Conservation (phyloP, 1,140 invertebrate genomes). For the Andrena cerasifolii region DNA sequence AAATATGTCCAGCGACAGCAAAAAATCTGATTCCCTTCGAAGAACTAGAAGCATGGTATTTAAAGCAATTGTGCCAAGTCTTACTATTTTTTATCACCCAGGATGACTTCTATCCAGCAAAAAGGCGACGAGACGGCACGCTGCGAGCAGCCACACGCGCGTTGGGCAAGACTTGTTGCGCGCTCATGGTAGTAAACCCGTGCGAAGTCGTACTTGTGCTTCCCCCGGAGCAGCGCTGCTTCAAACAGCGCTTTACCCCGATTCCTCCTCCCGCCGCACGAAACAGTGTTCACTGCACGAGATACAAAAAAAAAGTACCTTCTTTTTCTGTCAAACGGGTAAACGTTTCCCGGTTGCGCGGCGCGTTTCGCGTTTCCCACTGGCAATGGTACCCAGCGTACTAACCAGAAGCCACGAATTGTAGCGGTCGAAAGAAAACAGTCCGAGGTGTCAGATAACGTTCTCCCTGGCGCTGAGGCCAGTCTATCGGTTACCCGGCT, state of each 20-base stretch:
- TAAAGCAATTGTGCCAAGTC: no score
- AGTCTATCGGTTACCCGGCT: neutral
- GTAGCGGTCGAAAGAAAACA: no score
- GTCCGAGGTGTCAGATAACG: no score
- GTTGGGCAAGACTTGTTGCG: constrained; percentile 45
- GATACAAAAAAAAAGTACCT: neutral
- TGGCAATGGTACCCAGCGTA: neutral
- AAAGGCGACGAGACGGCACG: neutral
- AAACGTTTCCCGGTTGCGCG: no score
- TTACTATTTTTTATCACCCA: no score
- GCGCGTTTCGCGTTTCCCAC: no score
- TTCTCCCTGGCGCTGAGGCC: neutral
- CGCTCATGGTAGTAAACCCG: neutral
- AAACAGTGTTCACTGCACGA: neutral
- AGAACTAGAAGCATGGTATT: no score
- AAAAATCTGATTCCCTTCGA: no score
- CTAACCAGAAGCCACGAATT: neutral
- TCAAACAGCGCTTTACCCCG: constrained; percentile 5
- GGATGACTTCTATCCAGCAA: no score
- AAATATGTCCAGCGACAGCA: no score
- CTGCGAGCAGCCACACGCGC: neutral
- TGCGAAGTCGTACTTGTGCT: constrained; percentile 16
- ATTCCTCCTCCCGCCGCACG: neutral
- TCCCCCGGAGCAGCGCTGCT: neutral
- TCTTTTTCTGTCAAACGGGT: no score